These are phyloP conservation scores for Chaetodon auriga DNA, from an alignment of 2,113 vertebrate species.

Conservation along the genomic window DNA sequence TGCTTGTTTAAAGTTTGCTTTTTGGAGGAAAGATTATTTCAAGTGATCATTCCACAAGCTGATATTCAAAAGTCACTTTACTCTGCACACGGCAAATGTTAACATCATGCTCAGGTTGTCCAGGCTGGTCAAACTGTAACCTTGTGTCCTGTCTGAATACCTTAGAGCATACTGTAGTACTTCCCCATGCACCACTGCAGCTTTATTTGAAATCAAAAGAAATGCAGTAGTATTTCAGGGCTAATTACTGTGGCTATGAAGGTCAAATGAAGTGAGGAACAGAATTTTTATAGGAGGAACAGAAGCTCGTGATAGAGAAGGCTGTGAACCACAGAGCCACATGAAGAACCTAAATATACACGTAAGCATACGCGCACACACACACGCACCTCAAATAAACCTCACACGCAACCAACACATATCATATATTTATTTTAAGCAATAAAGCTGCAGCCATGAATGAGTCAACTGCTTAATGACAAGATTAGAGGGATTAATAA, in stretches of 20 bases:
- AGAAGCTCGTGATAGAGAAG: slow-evolving; percentile 8
- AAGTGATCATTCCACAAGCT: not conserved
- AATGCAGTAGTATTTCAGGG: not conserved
- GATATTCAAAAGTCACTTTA: not conserved
- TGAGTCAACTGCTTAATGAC: not conserved
- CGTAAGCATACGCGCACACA: not conserved
- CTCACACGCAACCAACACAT: not conserved
- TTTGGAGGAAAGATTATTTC: not conserved
- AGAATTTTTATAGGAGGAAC: not conserved
- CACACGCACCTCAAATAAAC: not conserved
- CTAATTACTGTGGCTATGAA: slow-evolving; percentile 6
- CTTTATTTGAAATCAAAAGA: not conserved
- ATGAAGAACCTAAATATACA: slow-evolving; percentile 27
- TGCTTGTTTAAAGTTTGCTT: not conserved
- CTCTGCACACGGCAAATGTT: not conserved
- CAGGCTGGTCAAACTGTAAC: not conserved
- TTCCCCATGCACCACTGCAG: not conserved
- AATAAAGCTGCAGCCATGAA: slow-evolving; percentile 10
- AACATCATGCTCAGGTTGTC: not conserved
- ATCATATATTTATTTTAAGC: slow-evolving; percentile 2
- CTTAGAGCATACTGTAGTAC: too few species aligned
- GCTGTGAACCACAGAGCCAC: slow-evolving; percentile 14
- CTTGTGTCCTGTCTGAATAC: not conserved
- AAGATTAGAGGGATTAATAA: not conserved
- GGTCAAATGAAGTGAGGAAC: slow-evolving; percentile 9